These are phyloP conservation scores for Acronicta psi DNA, from an alignment of 2,888 invertebrate genomes.

Conservation along the genomic window DNA sequence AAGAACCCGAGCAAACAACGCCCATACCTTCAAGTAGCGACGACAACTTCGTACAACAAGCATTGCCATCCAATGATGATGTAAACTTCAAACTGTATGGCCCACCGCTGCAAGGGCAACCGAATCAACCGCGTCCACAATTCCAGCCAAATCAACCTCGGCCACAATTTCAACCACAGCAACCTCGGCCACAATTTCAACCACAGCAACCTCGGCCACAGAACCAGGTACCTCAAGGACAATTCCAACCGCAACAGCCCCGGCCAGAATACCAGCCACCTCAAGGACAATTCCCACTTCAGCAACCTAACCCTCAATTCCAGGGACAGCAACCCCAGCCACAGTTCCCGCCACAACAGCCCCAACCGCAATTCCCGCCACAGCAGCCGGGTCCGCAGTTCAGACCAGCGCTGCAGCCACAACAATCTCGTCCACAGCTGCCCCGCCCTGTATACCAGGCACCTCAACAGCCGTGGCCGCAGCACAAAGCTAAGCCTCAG, in stretches of 20 bases:
- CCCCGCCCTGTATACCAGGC: constrained; percentile 39
- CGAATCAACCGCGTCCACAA: constrained; percentile 45
- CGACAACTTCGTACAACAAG: constrained; percentile 75
- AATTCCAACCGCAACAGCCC: constrained; percentile 27
- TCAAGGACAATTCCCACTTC: constrained; percentile 30
- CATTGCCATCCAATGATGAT: constrained; percentile 76
- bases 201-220: constrained; percentile 33
- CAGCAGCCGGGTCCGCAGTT: constrained; percentile 51
- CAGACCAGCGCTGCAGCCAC: constrained; percentile 27
- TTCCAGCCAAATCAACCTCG: constrained; percentile 35
- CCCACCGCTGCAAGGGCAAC: constrained; percentile 44
- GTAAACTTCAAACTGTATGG: constrained; percentile 74
- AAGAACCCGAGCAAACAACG: constrained; percentile 70
- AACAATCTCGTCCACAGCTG: constrained; percentile 30
- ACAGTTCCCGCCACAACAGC: constrained; percentile 29
- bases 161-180: constrained; percentile 35
- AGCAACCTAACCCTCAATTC: constrained; percentile 39
- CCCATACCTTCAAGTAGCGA: constrained; percentile 75
- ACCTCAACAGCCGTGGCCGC: constrained; percentile 40
- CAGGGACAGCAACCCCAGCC: constrained; percentile 38
- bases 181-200: constrained; percentile 26
- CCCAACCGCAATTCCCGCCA: constrained; percentile 42
- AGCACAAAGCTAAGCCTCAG: constrained; percentile 62
- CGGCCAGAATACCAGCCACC: constrained; percentile 26
- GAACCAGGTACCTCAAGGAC: constrained; percentile 12